Conservation (phyloP, 1,140 invertebrate genomes). For the Nasonia giraulti region DNA sequence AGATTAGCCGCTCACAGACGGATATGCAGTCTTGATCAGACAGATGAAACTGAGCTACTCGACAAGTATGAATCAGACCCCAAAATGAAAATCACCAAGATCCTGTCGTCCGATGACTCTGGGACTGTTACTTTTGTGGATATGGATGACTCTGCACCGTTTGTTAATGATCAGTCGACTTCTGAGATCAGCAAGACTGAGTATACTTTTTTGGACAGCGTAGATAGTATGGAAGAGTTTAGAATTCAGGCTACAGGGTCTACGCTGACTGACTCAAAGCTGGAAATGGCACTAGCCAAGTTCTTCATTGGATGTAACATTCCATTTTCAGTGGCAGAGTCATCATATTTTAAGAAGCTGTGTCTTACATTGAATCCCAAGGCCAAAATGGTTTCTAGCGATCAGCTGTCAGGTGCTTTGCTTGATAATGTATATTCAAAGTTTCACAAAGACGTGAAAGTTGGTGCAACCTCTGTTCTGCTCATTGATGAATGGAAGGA, state of each 20-base stretch:
- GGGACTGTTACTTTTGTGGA: constrained; percentile 45
- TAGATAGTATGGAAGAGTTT: neutral
- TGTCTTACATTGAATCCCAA: constrained; percentile 45
- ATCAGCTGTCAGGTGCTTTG: constrained; percentile 32
- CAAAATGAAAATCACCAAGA: constrained; percentile 33
- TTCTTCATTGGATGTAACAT: constrained; percentile 51
- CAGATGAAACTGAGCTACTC: neutral
- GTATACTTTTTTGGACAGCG: constrained; percentile 42
- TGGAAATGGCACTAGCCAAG: constrained; percentile 34
- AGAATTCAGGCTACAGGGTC: neutral
- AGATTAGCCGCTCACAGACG: constrained; percentile 38
- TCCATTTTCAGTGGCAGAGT: constrained; percentile 46
- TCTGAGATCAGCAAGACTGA: constrained; percentile 28
- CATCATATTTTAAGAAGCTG: constrained; percentile 47
- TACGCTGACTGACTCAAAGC: neutral
- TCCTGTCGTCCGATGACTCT: constrained; percentile 27
- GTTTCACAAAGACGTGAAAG: constrained; percentile 45
- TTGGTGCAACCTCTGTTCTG: constrained; percentile 43
- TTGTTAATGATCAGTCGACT: constrained; percentile 17
- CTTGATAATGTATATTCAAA: constrained; percentile 47
- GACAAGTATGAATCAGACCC: constrained; percentile 12
- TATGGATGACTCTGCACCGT: constrained; percentile 20
- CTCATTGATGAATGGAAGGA: constrained; percentile 50
- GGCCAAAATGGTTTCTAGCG: constrained; percentile 31
- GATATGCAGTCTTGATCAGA: constrained; percentile 31